phyloP scores from a whole-genome alignment of 2,113 vertebrate species.

The Equus quagga region DNA sequence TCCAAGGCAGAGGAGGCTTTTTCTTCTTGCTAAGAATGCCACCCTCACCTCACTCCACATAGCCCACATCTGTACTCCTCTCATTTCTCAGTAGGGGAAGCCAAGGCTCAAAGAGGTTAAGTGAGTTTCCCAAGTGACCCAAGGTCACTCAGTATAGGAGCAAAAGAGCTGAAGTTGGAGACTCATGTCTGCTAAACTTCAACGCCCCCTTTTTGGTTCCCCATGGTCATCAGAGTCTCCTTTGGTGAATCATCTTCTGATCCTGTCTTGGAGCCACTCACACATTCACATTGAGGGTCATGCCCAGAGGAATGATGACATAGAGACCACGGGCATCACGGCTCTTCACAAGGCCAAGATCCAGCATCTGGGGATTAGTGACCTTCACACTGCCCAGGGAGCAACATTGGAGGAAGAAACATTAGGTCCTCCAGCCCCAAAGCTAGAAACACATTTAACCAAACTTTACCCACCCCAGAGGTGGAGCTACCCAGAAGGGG shows the following conservation, averaged over 20 bases:
- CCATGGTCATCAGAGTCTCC: neutral
- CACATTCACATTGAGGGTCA: slow-evolving; percentile 60
- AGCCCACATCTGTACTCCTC: neutral
- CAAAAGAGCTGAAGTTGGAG: neutral
- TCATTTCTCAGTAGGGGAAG: neutral
- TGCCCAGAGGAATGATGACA: slow-evolving; percentile 68
- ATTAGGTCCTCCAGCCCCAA: neutral
- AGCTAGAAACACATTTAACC: neutral
- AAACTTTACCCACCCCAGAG: neutral
- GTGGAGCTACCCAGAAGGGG: neutral
- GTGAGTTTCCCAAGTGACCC: neutral
- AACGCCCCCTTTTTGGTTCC: neutral
- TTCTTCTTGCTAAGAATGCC: neutral
- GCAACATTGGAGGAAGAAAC: neutral
- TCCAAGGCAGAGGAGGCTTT: neutral
- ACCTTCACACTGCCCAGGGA: slow-evolving; percentile 50
- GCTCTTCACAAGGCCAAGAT: slow-evolving; percentile 67
- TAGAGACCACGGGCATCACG: slow-evolving; percentile 65
- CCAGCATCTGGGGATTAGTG: slow-evolving; percentile 71
- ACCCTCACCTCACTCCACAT: neutral
- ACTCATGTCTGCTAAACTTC: neutral
- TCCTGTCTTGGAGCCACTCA: slow-evolving; percentile 40
- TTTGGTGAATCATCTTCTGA: neutral
- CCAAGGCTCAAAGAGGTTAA: neutral
- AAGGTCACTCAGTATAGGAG: neutral